Base-by-base conservation (phyloP, 2,888 invertebrate genomes). In the Philonicus albiceps region DNA sequence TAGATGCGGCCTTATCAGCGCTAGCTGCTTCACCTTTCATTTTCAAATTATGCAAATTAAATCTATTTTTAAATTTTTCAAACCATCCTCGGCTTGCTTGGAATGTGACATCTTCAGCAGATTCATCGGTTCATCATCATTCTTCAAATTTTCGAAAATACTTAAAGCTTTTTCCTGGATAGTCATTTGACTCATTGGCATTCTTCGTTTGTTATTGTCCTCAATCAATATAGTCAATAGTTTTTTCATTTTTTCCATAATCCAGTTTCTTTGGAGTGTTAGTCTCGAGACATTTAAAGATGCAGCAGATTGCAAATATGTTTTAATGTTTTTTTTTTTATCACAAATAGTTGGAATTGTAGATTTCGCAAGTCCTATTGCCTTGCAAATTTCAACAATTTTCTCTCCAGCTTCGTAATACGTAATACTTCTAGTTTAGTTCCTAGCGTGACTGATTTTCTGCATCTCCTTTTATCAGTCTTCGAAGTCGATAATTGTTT, bases 91-190 rank as follows among this genome's bases (percentile, higher is more conserved):
- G 85, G 83, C 86, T 88, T 75, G 55, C 86, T 73, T 86, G 80
- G 76, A 88, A 88, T 83, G 64, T 87, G 64, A 74, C 81, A 85
- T 86, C 81, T 87, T 85, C 72, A 43, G 31, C 31, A 87, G 86
- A 87, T 86, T 88, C 86, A 88, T 88, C 88, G 76, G 86, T 86
- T n/a, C n/a, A 84, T 87, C 87, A 73, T 85, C 88, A 86, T 87
- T 86, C 85, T 86, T 86, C 76, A 86, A 87, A 86, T 89, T 89
- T 88, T 88, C 87, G 88, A 89, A 89, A 87, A 89, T 88, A 87
- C 84, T 89, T 88, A 73, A 83, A 81, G 89, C 89, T 87, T 89
- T 88, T 88, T 89, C 88, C 87, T 89, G 88, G 86, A 89, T 88
- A 87, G 86, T 88, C 88, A 88, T 89, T 88, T 87, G 87, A 85